These are phyloP conservation scores for Chrysocyon brachyurus DNA, from an alignment of 2,797 vertebrate species.

Conservation along the genomic window DNA sequence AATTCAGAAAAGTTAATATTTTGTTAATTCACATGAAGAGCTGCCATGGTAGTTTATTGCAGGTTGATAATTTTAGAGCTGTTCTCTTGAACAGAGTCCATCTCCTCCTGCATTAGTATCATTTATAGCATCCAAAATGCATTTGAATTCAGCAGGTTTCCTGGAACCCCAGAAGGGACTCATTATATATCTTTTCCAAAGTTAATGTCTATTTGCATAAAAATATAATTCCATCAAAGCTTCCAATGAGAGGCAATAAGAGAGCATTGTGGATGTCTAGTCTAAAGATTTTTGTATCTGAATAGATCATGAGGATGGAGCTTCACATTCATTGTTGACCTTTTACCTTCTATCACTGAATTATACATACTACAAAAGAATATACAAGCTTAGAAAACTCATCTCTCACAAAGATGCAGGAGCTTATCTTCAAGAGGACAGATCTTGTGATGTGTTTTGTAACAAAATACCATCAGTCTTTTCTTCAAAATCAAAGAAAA, in stretches of 20 bases:
- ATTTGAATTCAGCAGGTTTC: slow-evolving; percentile 74
- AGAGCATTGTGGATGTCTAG: slow-evolving; percentile 49
- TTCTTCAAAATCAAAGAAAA: slow-evolving; percentile 41
- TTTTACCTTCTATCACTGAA: slow-evolving; percentile 69
- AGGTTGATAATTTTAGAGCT: slow-evolving; percentile 7
- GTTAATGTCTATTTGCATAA: slow-evolving; percentile 78
- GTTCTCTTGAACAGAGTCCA: neutral
- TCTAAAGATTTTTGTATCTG: slow-evolving; percentile 72
- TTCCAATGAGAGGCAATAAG: slow-evolving; percentile 62
- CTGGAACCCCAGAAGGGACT: slow-evolving; percentile 71
- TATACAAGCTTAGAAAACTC: slow-evolving; percentile 26
- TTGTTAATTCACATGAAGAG: neutral
- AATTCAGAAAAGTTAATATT: slow-evolving; percentile 35
- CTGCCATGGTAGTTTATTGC: neutral
- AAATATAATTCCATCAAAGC: slow-evolving; percentile 72
- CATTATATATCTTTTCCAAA: slow-evolving; percentile 73
- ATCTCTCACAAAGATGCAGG: slow-evolving; percentile 26
- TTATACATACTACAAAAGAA: slow-evolving; percentile 56
- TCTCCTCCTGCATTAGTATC: slow-evolving; percentile 30
- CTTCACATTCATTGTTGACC: slow-evolving; percentile 29
- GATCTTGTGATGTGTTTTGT: neutral
- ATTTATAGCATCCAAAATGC: slow-evolving; percentile 62
- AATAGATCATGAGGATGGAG: slow-evolving; percentile 55
- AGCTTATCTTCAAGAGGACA: slow-evolving; percentile 1
- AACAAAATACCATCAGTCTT: slow-evolving; percentile 53